A percentile compares a stretch with the other conserved stretches of the same genome.
Conservation (phyloP, 2,113 vertebrate species). For the Oenanthe oenanthe region DNA sequence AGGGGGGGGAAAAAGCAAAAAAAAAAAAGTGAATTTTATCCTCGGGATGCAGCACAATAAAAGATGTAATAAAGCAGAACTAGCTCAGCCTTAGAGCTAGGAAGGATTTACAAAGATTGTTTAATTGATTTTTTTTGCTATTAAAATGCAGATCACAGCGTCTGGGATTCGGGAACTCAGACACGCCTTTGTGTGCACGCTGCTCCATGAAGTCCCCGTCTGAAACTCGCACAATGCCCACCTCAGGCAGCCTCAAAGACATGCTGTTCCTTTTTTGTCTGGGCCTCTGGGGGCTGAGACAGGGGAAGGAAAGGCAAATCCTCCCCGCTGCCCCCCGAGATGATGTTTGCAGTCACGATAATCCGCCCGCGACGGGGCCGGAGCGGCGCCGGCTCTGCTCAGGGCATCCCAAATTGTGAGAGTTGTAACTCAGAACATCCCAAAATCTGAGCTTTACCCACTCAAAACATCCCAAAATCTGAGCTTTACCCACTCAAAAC, state of each 20-base stretch:
- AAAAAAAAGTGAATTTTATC: background rate
- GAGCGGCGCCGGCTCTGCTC: background rate
- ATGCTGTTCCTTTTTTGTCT: constrained; percentile 76
- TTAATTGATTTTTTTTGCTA: constrained; percentile 81
- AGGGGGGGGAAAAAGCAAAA: background rate
- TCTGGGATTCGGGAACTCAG: constrained; percentile 75
- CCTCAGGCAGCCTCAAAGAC: constrained; percentile 64
- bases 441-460: too few relatives aligned
- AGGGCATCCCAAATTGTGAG: too few relatives aligned
- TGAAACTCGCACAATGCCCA: constrained; percentile 75
- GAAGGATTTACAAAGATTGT: constrained; percentile 72
- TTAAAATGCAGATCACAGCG: constrained; percentile 81
- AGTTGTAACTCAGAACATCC: too few relatives aligned
- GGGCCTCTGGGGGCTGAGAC: constrained; percentile 51
- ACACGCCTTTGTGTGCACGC: constrained; percentile 79
- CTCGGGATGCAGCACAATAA: background rate
- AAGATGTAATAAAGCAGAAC: constrained; percentile 40
- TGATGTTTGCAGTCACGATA: background rate
- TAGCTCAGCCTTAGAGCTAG: background rate
- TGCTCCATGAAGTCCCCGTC: constrained; percentile 75
- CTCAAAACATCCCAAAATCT: rapidly evolving
- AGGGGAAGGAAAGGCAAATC: constrained; percentile 34
- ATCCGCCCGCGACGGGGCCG: rapidly evolving
- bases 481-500: background rate
- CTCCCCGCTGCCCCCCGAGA: background rate